Evolutionary conservation across 1,140 invertebrate genomes (phyloP).

Genomic region (Akabosia matsudoensis): DNA sequence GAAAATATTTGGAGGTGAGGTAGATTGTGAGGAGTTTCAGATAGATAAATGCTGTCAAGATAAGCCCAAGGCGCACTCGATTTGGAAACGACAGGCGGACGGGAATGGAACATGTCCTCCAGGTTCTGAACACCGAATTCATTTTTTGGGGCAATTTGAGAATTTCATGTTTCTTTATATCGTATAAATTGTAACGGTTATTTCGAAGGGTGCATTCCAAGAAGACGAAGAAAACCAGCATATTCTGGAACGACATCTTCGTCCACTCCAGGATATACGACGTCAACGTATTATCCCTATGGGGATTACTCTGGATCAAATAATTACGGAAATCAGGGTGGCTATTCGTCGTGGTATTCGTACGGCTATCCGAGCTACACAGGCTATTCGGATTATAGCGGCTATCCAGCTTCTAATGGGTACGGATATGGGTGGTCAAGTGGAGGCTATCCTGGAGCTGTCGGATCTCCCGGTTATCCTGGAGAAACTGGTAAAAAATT

Average conservation of each 20-base stretch:
- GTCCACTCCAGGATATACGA: not conserved
- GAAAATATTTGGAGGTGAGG: not conserved
- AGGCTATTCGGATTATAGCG: not conserved
- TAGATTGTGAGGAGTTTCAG: not conserved
- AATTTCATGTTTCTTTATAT: not conserved
- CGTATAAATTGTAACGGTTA: not conserved
- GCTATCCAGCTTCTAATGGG: not conserved
- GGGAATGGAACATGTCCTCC: not conserved
- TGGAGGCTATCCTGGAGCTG: not conserved
- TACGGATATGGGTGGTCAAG: not conserved
- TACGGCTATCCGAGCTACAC: not conserved
- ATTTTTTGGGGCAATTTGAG: too few relatives aligned
- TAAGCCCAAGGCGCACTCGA: not conserved
- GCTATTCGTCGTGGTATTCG: not conserved
- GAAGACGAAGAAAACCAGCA: not conserved
- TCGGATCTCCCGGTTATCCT: not conserved
- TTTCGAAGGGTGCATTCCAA: not conserved
- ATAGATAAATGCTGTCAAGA: too few relatives aligned
- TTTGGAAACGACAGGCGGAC: not conserved
- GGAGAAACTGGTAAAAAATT: conserved; percentile 10
- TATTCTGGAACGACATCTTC: not conserved
- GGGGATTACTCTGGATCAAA: not conserved
- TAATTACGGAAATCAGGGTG: not conserved
- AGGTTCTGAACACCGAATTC: too few relatives aligned
- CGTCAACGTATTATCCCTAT: not conserved